Percentiles rank a stretch among this genome's conserved stretches.
These are phyloP conservation scores for Scytalopus superciliaris DNA, from an alignment of 2,113 vertebrate species.

Conservation along the genomic window DNA sequence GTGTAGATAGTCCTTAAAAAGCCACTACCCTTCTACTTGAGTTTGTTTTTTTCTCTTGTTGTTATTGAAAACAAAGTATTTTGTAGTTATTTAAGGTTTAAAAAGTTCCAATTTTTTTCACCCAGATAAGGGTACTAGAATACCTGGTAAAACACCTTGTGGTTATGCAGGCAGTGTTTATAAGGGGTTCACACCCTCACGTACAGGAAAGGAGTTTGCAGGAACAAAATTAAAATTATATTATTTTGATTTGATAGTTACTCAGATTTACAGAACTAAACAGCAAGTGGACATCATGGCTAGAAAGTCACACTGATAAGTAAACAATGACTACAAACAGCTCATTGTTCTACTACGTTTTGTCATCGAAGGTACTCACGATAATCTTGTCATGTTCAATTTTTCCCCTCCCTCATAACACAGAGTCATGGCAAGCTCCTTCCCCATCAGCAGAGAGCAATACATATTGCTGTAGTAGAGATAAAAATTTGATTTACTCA, in stretches of 20 bases:
- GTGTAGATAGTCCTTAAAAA: background rate
- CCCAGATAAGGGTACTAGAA: background rate
- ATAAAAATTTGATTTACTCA: background rate
- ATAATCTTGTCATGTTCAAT: background rate
- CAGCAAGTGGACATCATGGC: background rate
- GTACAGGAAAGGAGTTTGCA: background rate
- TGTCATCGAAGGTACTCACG: background rate
- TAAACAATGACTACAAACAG: background rate
- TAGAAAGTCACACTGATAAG: background rate
- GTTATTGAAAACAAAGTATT: background rate
- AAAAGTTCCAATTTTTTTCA: rapidly evolving
- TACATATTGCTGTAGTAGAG: background rate
- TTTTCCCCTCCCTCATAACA: background rate
- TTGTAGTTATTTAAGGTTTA: background rate
- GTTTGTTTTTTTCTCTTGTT: background rate
- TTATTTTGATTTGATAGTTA: background rate
- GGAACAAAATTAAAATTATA: background rate
- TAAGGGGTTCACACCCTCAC: background rate
- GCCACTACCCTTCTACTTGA: background rate
- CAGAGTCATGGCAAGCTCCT: background rate
- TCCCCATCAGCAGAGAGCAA: background rate
- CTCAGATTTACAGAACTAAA: background rate
- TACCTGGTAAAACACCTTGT: background rate
- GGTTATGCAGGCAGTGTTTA: background rate
- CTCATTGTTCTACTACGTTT: background rate